Percentiles rank a stretch among this genome's conserved stretches.
These are phyloP conservation scores for Aspidoscelis tigris DNA, from an alignment of 2,113 vertebrate genomes.

Conservation along the genomic window DNA sequence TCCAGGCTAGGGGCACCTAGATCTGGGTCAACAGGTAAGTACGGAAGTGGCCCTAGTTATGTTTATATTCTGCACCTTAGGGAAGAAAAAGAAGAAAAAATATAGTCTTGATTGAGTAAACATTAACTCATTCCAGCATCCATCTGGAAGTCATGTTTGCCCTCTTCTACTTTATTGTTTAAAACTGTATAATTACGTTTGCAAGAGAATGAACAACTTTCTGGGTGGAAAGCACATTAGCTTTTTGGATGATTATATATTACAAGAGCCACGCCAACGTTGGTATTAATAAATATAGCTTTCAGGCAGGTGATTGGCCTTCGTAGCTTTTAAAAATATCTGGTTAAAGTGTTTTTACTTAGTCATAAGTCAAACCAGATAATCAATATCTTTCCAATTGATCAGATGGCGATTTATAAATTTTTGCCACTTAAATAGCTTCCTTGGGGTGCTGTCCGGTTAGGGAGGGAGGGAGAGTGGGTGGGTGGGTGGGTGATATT, in stretches of 20 bases:
- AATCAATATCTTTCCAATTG: neutral
- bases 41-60: neutral
- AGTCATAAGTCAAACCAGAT: too few relatives aligned
- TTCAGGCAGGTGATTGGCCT: too few relatives aligned
- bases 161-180: neutral
- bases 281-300: too few relatives aligned
- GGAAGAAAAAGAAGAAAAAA: neutral
- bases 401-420: neutral
- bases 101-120: neutral
- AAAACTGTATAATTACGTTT: neutral
- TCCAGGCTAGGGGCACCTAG: too few relatives aligned
- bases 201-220: conserved; percentile 28
- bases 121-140: conserved; percentile 13
- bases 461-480: too few relatives aligned
- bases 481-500: too few relatives aligned
- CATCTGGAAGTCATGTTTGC: conserved; percentile 18
- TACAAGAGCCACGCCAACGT: neutral
- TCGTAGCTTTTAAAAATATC: too few relatives aligned
- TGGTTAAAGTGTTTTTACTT: too few relatives aligned
- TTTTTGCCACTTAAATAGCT: too few relatives aligned
- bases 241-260: neutral
- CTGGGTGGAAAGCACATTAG: conserved; percentile 16
- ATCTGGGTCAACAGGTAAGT: too few relatives aligned
- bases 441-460: too few relatives aligned
- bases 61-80: neutral